phyloP scores from a whole-genome alignment of 2,797 vertebrate genomes.

The Coregonus suidteri region DNA sequence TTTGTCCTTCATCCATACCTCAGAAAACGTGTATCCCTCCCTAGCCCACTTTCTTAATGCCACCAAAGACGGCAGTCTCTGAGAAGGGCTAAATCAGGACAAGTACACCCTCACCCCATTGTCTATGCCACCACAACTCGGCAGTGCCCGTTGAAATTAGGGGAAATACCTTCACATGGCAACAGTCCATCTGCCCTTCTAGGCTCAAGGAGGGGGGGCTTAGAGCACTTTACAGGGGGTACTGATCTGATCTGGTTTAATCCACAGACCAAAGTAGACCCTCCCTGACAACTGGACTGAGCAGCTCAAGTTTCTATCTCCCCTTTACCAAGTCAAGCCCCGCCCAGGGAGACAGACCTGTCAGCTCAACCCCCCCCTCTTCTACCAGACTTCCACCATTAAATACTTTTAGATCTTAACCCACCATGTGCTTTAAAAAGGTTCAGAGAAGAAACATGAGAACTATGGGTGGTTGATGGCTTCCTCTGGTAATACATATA shows the following conservation, averaged over 20 bases:
- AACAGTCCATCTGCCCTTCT: neutral
- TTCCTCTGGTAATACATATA: neutral
- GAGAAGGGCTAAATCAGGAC: neutral
- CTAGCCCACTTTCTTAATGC: neutral
- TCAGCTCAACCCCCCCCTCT: slow-evolving; percentile 5
- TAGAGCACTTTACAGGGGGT: neutral
- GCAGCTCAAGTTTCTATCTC: neutral
- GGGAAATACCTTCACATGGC: slow-evolving; percentile 23
- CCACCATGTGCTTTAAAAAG: neutral
- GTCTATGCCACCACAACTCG: neutral
- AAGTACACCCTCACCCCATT: neutral
- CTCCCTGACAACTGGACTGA: slow-evolving; percentile 9
- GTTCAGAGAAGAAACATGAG: neutral
- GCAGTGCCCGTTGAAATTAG: slow-evolving; percentile 1
- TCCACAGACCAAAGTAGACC: slow-evolving; percentile 18
- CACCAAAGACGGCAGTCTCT: neutral
- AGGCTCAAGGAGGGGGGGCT: neutral
- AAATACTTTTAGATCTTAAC: neutral
- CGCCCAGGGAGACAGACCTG: slow-evolving; percentile 8
- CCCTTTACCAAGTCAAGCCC: neutral
- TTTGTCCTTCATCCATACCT: neutral
- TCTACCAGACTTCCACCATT: neutral
- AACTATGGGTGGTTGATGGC: neutral
- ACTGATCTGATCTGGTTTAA: slow-evolving; percentile 21
- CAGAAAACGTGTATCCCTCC: neutral